Base-by-base conservation (phyloP, 2,113 vertebrate species). In the Callipepla californica region DNA sequence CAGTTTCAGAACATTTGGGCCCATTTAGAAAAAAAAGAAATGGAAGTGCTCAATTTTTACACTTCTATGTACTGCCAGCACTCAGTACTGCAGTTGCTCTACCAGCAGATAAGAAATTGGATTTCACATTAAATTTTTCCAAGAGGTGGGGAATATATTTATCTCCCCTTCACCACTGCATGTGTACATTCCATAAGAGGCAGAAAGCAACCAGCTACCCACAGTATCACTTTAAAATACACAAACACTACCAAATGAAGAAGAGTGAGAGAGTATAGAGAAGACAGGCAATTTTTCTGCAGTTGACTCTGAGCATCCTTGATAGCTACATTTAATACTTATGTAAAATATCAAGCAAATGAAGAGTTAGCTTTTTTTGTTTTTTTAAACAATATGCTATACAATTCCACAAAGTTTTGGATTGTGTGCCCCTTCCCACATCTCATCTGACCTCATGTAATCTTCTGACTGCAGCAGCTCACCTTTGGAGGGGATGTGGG, bases 1-100 rank as follows among this genome's bases (percentile, higher is more conserved):
- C 1, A 0, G 7, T 58, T 59, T 51, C 22, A 75, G 68, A 81
- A 11, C 7, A 51, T 61, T 79, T 78, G n/a, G 7, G 30, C 19
- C 23, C 23, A 57, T 51, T 75, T 8, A 9, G 75, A 67, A 81
- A 50, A 50, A 53, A 53, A 74, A 53, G 4, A 67, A 82, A 78
- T 4, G 0, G 13, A 72, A 4, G 1, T 61, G 23, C 44, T 32
- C 25, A n/a, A 10, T 6, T 68, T 92, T 80, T 34, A 11, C 21
- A 59, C 55, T 61, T 72, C 40, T 44, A 40, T 15, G 4, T 16
- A 79, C 21, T 80, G 80, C 44, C 6, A 73, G 23, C 9, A 85
- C 4, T 4, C 26, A 62, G 13, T 47, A 44, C 18, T 55, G 69
- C 5, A 72, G 7, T 50, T 0, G 0, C 1, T 89, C 18, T 48